Evolutionary conservation across 2,113 vertebrate genomes (phyloP).

Genomic region (human (Homo sapiens)): GRCh38 chr16:83061501-83062000

Average conservation of each 20-base stretch:
- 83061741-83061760: neutral
- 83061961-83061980: neutral
- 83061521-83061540: neutral
- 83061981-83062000: neutral
- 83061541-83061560: neutral
- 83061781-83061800: neutral
- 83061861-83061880: neutral
- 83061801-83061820: neutral
- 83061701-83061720: neutral
- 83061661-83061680: neutral
- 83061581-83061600: neutral
- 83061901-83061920: neutral
- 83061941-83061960: neutral
- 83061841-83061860: neutral
- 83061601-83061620: neutral
- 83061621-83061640: neutral
- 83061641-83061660: neutral
- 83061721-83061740: neutral
- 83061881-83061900: too few species aligned
- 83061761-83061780: neutral
- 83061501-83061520: neutral
- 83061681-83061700: neutral
- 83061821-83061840: neutral
- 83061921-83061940: neutral
- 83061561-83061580: fast-evolving